A percentile compares a stretch with the other conserved stretches of the same genome.
These are phyloP conservation scores for Nephrotoma guestfalica DNA, from an alignment of 2,888 invertebrate genomes.

Conservation along the genomic window DNA sequence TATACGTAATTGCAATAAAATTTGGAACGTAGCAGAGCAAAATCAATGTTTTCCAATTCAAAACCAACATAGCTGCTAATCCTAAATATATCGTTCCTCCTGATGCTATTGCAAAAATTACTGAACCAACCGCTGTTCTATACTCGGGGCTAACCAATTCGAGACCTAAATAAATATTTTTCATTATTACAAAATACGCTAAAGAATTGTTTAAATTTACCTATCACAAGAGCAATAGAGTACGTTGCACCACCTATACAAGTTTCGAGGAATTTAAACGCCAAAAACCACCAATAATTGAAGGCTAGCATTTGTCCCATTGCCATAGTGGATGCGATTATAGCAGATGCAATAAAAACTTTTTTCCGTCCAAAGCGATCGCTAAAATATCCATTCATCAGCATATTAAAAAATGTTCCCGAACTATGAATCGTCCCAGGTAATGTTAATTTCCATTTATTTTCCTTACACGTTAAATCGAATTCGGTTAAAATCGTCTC, in stretches of 20 bases:
- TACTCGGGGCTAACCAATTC: not conserved
- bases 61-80: not conserved
- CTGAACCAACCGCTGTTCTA: not conserved
- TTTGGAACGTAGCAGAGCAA: not conserved
- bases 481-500: not conserved
- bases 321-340: not conserved
- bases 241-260: not conserved
- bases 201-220: not conserved
- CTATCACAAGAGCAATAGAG: not conserved
- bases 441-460: not conserved
- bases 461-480: not conserved
- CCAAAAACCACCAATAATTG: not conserved
- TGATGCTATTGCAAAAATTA: not conserved
- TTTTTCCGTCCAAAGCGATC: not conserved
- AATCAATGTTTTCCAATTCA: not conserved
- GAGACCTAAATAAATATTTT: not conserved
- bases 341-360: not conserved
- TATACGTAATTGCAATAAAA: not conserved
- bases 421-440: not conserved
- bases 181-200: not conserved
- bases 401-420: not conserved
- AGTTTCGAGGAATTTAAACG: not conserved
- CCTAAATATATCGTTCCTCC: not conserved
- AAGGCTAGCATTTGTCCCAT: not conserved
- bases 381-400: not conserved